Conservation (phyloP, 2,113 vertebrate genomes). For the Notothenia rossii region DNA sequence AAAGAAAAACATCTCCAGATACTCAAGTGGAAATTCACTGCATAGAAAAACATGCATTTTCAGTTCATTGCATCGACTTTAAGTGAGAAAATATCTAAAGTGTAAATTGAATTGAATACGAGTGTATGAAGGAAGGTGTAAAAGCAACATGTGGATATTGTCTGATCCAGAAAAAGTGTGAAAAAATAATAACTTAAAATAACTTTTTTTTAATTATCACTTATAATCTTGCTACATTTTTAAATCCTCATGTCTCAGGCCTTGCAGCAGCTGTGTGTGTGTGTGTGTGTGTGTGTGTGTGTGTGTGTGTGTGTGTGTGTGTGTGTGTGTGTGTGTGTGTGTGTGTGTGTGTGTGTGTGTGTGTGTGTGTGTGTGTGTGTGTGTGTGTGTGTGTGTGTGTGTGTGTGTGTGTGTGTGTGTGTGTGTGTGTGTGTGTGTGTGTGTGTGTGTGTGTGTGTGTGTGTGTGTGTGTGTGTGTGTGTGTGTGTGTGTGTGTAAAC, state of each 20-base stretch:
- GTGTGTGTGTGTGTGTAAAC: neutral
- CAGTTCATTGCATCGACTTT: neutral
- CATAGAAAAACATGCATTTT: too few species aligned
- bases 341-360: neutral
- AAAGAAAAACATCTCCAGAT: neutral
- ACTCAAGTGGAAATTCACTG: too few species aligned
- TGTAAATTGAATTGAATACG: neutral
- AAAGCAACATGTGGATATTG: neutral
- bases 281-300: neutral
- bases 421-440: neutral
- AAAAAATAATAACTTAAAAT: too few species aligned
- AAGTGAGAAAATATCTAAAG: neutral
- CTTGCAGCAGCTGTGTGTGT: neutral
- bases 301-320: too few species aligned
- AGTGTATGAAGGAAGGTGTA: neutral
- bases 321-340: too few species aligned
- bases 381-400: neutral
- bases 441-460: neutral
- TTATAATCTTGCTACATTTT: neutral
- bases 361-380: neutral
- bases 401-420: neutral
- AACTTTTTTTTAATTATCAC: too few species aligned
- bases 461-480: neutral
- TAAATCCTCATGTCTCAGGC: slow-evolving; percentile 3
- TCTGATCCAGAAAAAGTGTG: too few species aligned